phyloP scores from a whole-genome alignment of 2,113 vertebrate species.

The Galemys pyrenaicus region DNA sequence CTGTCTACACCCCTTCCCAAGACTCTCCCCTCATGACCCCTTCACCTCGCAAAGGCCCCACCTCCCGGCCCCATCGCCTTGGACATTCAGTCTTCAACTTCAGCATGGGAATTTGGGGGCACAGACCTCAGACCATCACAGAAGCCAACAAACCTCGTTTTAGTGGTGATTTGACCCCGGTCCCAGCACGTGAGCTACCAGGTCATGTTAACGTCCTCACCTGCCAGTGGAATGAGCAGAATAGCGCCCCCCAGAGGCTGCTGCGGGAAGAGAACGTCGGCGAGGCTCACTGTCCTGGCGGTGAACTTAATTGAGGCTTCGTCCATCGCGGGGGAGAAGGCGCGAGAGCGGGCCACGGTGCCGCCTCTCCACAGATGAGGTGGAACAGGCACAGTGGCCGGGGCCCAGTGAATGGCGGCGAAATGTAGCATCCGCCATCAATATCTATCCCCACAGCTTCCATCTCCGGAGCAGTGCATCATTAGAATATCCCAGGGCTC shows the following conservation, averaged over 20 bases:
- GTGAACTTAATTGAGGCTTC: not conserved
- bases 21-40: not conserved
- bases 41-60: not conserved
- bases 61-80: not conserved
- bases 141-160: no score
- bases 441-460: constrained; percentile 65
- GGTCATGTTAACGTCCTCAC: not conserved
- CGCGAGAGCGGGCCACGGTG: not conserved
- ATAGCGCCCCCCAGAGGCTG: not conserved
- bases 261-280: not conserved
- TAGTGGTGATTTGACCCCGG: not conserved
- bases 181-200: not conserved
- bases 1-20: not conserved
- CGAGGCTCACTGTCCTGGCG: no score
- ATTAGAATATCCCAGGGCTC: constrained; percentile 76
- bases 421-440: constrained; percentile 57
- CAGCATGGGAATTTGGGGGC: no score
- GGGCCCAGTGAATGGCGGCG: constrained; percentile 31
- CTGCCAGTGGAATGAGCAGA: not conserved
- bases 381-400: not conserved
- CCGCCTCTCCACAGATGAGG: not conserved
- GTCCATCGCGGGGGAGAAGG: not conserved
- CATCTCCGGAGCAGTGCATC: constrained; percentile 72
- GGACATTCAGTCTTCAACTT: not conserved
- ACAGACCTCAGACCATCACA: not conserved